A percentile compares a stretch with the other conserved stretches of the same genome.
Conservation (phyloP, 2,797 vertebrate genomes). For the Thunnus albacares region DNA sequence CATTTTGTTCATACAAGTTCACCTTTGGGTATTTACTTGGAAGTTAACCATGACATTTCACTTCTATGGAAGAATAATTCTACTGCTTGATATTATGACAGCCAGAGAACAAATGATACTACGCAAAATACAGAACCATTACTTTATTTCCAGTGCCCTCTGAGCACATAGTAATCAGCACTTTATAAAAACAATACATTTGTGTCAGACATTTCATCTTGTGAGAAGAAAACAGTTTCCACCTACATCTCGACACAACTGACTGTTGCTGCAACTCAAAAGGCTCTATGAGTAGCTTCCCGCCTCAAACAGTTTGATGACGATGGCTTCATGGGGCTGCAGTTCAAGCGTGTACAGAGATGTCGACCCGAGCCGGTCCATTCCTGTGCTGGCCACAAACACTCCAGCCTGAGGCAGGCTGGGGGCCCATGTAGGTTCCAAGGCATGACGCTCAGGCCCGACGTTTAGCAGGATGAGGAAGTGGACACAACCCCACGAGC, state of each 20-base stretch:
- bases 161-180: constrained; percentile 9
- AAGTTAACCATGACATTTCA: background rate
- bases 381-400: constrained; percentile 80
- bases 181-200: constrained; percentile 22
- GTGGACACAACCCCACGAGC: constrained; percentile 86
- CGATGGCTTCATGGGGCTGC: constrained; percentile 81
- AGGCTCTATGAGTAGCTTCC: constrained; percentile 69
- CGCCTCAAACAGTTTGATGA: constrained; percentile 84
- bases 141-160: constrained; percentile 47
- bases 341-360: constrained; percentile 71
- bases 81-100: background rate
- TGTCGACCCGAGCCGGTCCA: constrained; percentile 76
- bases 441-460: constrained; percentile 50
- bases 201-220: background rate
- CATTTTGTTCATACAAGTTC: background rate
- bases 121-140: constrained; percentile 6
- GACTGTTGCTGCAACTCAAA: background rate
- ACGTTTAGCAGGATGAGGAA: constrained; percentile 84
- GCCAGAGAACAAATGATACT: background rate
- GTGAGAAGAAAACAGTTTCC: background rate
- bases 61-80: background rate
- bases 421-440: constrained; percentile 73
- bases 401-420: constrained; percentile 79
- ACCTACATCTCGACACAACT: background rate
- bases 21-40: background rate